Evolutionary conservation across 2,888 invertebrate species (phyloP).

Genomic region (Eupsilia transversa): DNA sequence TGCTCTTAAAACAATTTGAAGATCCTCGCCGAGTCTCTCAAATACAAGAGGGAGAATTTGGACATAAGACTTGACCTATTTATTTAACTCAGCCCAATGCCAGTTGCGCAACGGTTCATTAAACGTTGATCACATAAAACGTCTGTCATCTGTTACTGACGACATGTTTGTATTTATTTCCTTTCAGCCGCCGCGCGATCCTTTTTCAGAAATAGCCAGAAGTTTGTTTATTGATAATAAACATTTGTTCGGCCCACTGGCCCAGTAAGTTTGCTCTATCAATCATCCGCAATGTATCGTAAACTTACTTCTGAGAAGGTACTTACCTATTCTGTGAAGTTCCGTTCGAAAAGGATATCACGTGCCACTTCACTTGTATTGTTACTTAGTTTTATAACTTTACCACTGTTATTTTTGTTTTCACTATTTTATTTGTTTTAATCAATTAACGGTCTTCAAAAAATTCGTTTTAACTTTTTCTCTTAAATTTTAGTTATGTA

Average conservation of each 20-base stretch:
- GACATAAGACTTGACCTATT: slow-evolving; percentile 70
- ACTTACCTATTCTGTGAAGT: slow-evolving; percentile 69
- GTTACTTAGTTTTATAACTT: slow-evolving; percentile 61
- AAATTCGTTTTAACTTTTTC: slow-evolving; percentile 39
- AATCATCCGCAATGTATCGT: slow-evolving; percentile 66
- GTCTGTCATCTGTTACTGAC: slow-evolving; percentile 62
- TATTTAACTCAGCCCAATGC: slow-evolving; percentile 67
- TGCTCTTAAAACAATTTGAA: slow-evolving; percentile 69
- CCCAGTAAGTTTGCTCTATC: slow-evolving; percentile 60
- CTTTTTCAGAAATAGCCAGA: slow-evolving; percentile 53
- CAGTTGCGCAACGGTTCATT: slow-evolving; percentile 71
- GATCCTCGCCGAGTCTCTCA: slow-evolving; percentile 40
- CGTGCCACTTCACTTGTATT: slow-evolving; percentile 73
- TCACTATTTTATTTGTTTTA: slow-evolving; percentile 68
- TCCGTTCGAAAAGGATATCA: slow-evolving; percentile 62
- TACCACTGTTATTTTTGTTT: slow-evolving; percentile 64
- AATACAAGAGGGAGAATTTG: slow-evolving; percentile 58
- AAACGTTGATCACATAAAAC: slow-evolving; percentile 59
- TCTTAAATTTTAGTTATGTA: slow-evolving; percentile 57
- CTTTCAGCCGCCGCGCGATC: slow-evolving; percentile 29
- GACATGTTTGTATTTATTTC: slow-evolving; percentile 53
- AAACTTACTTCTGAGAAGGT: slow-evolving; percentile 59
- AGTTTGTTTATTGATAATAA: slow-evolving; percentile 65
- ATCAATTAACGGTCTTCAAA: slow-evolving; percentile 51
- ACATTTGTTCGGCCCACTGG: slow-evolving; percentile 59